A percentile compares a stretch with the other conserved stretches of the same genome.
Evolutionary conservation across 2,888 invertebrate genomes (phyloP).

Genomic region (Thumatha senex): DNA sequence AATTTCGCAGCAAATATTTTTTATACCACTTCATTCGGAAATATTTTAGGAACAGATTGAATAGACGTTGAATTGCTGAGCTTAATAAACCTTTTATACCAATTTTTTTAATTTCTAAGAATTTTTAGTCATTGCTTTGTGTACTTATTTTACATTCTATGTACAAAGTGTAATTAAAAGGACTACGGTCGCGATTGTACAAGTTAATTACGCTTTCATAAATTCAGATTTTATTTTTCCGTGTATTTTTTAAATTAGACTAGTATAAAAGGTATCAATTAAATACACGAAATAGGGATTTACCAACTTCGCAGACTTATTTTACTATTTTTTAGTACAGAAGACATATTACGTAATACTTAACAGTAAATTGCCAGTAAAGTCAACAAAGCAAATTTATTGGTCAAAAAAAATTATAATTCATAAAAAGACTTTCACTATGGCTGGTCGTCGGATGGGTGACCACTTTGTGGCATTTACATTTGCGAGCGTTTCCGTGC

Average conservation of each 20-base stretch:
- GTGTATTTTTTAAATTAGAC: background rate
- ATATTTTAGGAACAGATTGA: slow-evolving; percentile 11
- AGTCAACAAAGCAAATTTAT: too few species aligned
- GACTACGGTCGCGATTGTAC: background rate
- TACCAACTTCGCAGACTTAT: too few species aligned
- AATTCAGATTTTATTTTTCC: background rate
- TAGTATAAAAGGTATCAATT: background rate
- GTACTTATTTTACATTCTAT: background rate
- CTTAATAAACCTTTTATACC: background rate
- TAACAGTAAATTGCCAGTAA: too few species aligned
- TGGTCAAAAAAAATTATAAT: too few species aligned
- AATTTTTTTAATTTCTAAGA: background rate
- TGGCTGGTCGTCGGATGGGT: too few species aligned
- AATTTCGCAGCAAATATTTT: slow-evolving; percentile 20
- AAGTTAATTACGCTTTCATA: background rate
- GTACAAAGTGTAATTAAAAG: background rate
- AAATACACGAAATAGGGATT: background rate
- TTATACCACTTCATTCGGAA: slow-evolving; percentile 12
- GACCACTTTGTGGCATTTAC: too few species aligned
- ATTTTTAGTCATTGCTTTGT: background rate
- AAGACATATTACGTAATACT: too few species aligned
- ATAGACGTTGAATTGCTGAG: background rate
- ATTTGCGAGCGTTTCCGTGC: too few species aligned
- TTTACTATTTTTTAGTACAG: too few species aligned
- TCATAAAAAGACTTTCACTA: too few species aligned